Evolutionary conservation across 2,113 vertebrate genomes (phyloP).

Genomic region (Indri indri): DNA sequence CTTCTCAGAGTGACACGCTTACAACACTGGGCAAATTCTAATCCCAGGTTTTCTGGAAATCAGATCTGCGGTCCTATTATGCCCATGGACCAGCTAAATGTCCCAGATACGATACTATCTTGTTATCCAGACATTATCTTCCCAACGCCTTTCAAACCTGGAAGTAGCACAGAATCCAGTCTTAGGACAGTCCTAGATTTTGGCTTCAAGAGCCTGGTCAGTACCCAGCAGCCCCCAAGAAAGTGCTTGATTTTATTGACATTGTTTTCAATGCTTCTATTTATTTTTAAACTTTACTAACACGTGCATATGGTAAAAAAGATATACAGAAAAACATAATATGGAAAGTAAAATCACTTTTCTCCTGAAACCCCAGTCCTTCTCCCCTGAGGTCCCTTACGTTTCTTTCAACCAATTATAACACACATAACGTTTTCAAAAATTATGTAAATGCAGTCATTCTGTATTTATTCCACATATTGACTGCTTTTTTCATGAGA

Average conservation of each 20-base stretch:
- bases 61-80: neutral
- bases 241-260: neutral
- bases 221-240: neutral
- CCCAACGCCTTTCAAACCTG: neutral
- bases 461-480: neutral
- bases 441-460: neutral
- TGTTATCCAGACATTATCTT: neutral
- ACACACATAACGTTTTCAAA: neutral
- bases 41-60: neutral
- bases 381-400: neutral
- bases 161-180: neutral
- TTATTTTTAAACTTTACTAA: conserved; percentile 1
- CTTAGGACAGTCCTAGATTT: neutral
- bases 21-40: neutral
- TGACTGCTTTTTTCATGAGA: neutral
- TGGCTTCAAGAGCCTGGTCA: neutral
- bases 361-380: neutral
- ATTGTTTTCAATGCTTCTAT: neutral
- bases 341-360: neutral
- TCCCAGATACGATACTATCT: neutral
- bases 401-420: neutral
- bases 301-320: neutral
- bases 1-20: neutral
- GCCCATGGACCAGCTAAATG: neutral
- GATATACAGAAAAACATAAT: neutral